Percentiles rank a stretch among this genome's conserved stretches.
Evolutionary conservation across 2,888 invertebrate species (phyloP).

Genomic region (Clitarchus hookeri): DNA sequence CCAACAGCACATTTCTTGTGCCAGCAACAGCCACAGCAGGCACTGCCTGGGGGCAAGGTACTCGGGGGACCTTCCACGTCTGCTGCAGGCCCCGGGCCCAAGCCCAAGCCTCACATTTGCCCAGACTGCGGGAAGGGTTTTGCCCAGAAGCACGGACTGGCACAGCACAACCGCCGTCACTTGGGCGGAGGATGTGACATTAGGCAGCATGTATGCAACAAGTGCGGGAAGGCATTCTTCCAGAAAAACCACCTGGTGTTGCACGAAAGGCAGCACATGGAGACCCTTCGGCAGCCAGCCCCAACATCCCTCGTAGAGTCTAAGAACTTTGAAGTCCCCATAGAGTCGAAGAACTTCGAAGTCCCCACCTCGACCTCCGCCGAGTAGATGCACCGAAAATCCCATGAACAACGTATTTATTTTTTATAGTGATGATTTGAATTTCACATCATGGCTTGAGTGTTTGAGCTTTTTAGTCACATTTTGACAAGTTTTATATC

Average conservation of each 20-base stretch:
- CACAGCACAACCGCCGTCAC: constrained; percentile 75
- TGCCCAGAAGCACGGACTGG: constrained; percentile 79
- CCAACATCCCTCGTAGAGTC: constrained; percentile 56
- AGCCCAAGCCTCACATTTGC: constrained; percentile 76
- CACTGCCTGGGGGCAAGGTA: constrained; percentile 23
- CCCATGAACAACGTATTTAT: constrained; percentile 4
- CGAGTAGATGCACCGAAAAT: neutral
- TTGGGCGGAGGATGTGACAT: constrained; percentile 72
- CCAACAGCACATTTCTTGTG: constrained; percentile 47
- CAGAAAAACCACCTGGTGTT: constrained; percentile 83
- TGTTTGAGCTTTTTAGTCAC: constrained; percentile 1
- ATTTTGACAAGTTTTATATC: constrained; percentile 10
- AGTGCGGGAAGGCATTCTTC: constrained; percentile 84
- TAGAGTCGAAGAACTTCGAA: constrained; percentile 46
- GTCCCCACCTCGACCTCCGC: neutral
- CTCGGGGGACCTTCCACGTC: constrained; percentile 32
- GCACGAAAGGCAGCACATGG: constrained; percentile 81
- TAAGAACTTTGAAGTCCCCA: constrained; percentile 11
- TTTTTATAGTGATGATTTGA: constrained; percentile 3
- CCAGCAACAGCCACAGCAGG: constrained; percentile 31
- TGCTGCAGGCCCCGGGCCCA: constrained; percentile 35
- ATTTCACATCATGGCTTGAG: constrained; percentile 1
- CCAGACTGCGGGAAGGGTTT: constrained; percentile 81
- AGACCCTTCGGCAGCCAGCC: constrained; percentile 48
- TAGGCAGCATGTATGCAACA: constrained; percentile 76